These are phyloP conservation scores for Conistra vaccinii DNA, from an alignment of 2,888 invertebrate species.

Conservation along the genomic window DNA sequence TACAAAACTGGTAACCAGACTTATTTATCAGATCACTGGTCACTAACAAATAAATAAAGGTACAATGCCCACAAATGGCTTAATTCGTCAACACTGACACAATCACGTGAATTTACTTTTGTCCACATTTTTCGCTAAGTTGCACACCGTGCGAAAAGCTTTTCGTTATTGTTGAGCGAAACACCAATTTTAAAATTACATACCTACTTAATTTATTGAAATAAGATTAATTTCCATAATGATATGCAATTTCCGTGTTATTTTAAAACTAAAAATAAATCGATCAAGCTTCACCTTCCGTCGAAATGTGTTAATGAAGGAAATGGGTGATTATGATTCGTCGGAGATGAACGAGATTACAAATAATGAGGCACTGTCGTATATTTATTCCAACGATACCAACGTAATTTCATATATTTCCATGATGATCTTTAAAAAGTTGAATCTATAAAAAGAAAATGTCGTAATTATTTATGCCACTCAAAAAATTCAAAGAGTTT, in stretches of 20 bases:
- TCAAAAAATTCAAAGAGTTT: neutral
- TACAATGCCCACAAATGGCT: conserved; percentile 60
- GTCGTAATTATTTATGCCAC: neutral
- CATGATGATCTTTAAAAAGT: neutral
- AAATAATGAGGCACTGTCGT: conserved; percentile 19
- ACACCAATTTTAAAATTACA: conserved; percentile 40
- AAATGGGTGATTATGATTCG: conserved; percentile 44
- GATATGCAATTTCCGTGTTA: conserved; percentile 34
- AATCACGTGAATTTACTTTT: conserved; percentile 67
- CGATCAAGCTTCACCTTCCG: conserved; percentile 13
- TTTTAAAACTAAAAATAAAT: conserved; percentile 21
- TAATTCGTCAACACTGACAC: conserved; percentile 69
- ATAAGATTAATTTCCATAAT: conserved; percentile 27
- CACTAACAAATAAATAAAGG: conserved; percentile 66
- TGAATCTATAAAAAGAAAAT: neutral
- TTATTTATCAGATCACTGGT: conserved; percentile 73
- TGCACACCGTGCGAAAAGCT: conserved; percentile 72
- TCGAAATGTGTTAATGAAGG: conserved; percentile 47
- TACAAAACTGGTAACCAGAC: conserved; percentile 61
- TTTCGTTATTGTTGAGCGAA: conserved; percentile 46
- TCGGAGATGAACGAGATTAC: conserved; percentile 34
- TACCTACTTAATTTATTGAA: too few species aligned
- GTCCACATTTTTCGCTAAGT: conserved; percentile 64
- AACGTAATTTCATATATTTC: neutral
- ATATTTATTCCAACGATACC: conserved; percentile 13